Evolutionary conservation across 2,113 vertebrate species (phyloP).

Genomic region (Syrmaticus mikado): DNA sequence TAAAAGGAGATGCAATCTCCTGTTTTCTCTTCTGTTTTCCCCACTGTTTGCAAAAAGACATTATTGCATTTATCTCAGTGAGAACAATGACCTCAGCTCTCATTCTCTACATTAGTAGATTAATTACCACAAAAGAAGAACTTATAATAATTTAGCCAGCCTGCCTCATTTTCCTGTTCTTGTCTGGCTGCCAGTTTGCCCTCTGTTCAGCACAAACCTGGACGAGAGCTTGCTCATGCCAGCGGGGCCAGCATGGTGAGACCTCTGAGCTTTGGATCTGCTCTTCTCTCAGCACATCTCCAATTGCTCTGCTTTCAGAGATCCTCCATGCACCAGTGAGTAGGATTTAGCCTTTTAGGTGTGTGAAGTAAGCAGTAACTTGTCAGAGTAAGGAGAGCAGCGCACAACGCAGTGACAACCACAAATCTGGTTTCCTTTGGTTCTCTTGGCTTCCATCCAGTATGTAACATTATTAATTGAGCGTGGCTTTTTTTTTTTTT

Average conservation of each 20-base stretch:
- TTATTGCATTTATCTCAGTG: conserved; percentile 71
- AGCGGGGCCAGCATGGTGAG: background rate
- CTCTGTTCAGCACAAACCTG: background rate
- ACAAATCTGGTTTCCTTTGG: conserved; percentile 68
- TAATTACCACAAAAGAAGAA: conserved; percentile 74
- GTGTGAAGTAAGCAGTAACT: conserved; percentile 38
- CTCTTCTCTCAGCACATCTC: background rate
- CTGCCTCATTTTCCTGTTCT: conserved; percentile 44
- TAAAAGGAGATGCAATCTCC: conserved; percentile 66
- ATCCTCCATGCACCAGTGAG: background rate
- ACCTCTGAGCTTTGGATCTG: background rate
- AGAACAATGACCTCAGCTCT: conserved; percentile 73
- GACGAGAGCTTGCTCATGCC: background rate
- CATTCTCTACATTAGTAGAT: conserved; percentile 59
- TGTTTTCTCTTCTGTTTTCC: conserved; percentile 73
- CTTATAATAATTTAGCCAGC: conserved; percentile 31
- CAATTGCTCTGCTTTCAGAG: background rate
- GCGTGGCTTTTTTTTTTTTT: conserved; percentile 41
- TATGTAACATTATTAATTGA: conserved; percentile 66
- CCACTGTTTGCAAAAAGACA: conserved; percentile 67
- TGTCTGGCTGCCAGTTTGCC: background rate
- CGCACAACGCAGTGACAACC: conserved; percentile 35
- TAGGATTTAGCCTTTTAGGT: background rate
- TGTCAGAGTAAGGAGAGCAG: conserved; percentile 51
- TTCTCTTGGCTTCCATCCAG: conserved; percentile 38